These are phyloP conservation scores for Pampusana beccarii DNA, from an alignment of 2,113 vertebrate species.

Conservation along the genomic window DNA sequence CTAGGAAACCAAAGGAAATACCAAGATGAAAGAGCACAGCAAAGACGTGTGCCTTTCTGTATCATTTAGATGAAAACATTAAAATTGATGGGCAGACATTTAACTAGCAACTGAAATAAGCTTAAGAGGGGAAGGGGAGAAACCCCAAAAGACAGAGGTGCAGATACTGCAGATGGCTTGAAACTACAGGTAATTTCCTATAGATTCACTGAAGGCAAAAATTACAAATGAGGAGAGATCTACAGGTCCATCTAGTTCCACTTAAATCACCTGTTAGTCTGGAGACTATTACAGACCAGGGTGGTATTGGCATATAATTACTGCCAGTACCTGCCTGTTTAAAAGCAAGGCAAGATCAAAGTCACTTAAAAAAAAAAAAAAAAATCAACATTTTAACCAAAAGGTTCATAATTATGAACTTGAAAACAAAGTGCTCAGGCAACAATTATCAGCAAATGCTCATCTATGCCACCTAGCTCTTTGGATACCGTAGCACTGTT, in stretches of 20 bases:
- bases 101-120: not conserved
- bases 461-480: not conserved
- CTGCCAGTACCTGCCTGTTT: not conserved
- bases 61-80: not conserved
- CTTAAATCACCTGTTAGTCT: not conserved
- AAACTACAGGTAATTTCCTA: not conserved
- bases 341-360: not conserved
- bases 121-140: not conserved
- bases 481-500: not conserved
- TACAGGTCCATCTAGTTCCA: not conserved
- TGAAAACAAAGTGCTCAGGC: not conserved
- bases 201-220: not conserved
- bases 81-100: not conserved
- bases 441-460: not conserved
- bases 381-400: not conserved
- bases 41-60: not conserved
- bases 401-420: not conserved
- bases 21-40: not conserved
- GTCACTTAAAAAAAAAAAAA: not conserved
- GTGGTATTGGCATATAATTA: not conserved
- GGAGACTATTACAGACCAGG: not conserved
- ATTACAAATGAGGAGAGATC: not conserved
- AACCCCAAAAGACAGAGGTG: not conserved
- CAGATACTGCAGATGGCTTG: not conserved
- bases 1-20: slow-evolving; percentile 22